Evolutionary conservation across 2,797 vertebrate genomes (phyloP), one percentile per base, ranked within the genome.

Genomic region (Netta rufina): DNA sequence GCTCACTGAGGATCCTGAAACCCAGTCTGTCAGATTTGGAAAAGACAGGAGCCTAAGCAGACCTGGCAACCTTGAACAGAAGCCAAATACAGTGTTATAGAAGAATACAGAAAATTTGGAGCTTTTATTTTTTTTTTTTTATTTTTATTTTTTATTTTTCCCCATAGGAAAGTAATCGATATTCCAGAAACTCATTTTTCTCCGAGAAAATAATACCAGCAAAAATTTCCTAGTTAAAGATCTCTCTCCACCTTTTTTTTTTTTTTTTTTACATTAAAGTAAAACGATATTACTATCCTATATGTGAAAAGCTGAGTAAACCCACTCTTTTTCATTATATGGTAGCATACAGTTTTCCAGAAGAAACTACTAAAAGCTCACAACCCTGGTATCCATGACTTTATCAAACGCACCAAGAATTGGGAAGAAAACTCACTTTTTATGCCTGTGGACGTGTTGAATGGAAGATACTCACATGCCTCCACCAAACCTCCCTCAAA

Each of bases 371-470:
- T 28, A 76, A 71, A 45, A 77, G 32, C n/a, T 56, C 33, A 41
- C n/a, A 64, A 4, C 5, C 20, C 28, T 72, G 74, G 14, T 16
- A 36, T 32, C 45, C 13, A 3, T 17, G 24, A 32, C 8, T 61
- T 1, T 30, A 58, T 21, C 32, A 83, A 87, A 75, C 0, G 6
- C n/a, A 14, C 2, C n/a, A 18, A 72, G 24, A 33, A 91, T 36
- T 7, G 8, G 17, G 18, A 73, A 51, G 27, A 86, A 81, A 56
- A 20, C 4, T 86, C 62, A 17, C 13, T 47, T 81, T 83, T 72
- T 51, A 45, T 32, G 8, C 28, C 53, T 1, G 0, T 33, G 12
- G 11, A 27, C 0, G 0, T 33, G 17, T 27, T 43, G 47, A 70
- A 19, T 39, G 15, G 32, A 38, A 79, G 39, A 54, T 22, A 33